phyloP scores from a whole-genome alignment of 2,888 invertebrate genomes.

The Harpalus rubripes region DNA sequence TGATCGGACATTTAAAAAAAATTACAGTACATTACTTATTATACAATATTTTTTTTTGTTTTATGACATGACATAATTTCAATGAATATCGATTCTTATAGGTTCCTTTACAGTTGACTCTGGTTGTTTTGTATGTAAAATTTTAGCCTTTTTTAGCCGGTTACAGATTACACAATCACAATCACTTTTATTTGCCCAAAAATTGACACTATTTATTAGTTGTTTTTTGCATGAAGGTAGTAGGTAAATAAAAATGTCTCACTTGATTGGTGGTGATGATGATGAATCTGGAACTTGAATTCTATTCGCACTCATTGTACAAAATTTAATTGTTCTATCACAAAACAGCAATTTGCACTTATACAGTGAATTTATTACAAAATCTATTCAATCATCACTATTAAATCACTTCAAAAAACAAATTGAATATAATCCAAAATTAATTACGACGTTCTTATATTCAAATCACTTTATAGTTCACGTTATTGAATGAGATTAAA shows the following conservation, averaged over 20 bases:
- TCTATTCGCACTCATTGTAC: constrained; percentile 74
- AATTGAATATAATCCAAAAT: not conserved
- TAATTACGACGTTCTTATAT: constrained; percentile 21
- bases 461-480: constrained; percentile 49
- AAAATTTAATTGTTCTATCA: constrained; percentile 3
- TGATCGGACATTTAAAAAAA: too few species aligned
- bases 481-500: constrained; percentile 67
- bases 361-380: not conserved
- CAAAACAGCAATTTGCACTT: not conserved
- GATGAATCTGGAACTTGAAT: constrained; percentile 85
- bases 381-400: not conserved
- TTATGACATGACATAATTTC: too few species aligned
- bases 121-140: too few species aligned
- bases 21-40: too few species aligned
- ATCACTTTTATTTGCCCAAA: too few species aligned
- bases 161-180: too few species aligned
- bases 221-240: too few species aligned
- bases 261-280: constrained; percentile 85
- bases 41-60: too few species aligned
- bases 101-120: too few species aligned
- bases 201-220: too few species aligned
- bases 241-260: constrained; percentile 65
- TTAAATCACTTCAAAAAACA: not conserved
- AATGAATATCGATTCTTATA: too few species aligned
- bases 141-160: too few species aligned